Evolutionary conservation across 1,140 invertebrate species (phyloP).

Genomic region (Bombus haemorrhoidalis): DNA sequence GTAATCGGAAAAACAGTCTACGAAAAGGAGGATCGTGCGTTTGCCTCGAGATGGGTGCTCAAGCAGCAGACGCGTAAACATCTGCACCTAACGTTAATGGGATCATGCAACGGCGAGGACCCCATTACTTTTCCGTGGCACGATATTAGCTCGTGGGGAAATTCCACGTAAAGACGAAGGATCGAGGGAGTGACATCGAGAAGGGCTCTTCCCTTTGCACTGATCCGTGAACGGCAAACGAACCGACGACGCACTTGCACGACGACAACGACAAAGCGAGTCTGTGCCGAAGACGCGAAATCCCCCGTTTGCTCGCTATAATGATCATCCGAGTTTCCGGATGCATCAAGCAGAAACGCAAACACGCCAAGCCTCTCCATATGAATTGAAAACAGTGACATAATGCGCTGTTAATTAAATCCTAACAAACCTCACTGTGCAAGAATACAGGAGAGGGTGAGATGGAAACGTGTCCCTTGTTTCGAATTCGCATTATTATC

Average conservation of each 20-base stretch:
- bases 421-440: not conserved
- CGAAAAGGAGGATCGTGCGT: not conserved
- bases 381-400: slow-evolving; percentile 63
- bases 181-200: not conserved
- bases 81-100: slow-evolving; percentile 26
- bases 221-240: slow-evolving; percentile 40
- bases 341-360: not conserved
- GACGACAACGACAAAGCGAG: not conserved
- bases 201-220: slow-evolving; percentile 10
- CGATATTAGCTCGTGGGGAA: not conserved
- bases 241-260: slow-evolving; percentile 2
- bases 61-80: not conserved
- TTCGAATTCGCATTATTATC: not conserved
- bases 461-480: not conserved
- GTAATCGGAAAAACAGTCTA: not conserved
- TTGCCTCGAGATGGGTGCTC: not conserved
- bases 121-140: slow-evolving; percentile 5
- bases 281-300: not conserved
- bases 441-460: not conserved
- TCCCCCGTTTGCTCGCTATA: not conserved
- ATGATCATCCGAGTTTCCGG: not conserved
- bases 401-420: slow-evolving; percentile 61
- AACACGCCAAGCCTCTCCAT: not conserved
- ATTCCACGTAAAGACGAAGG: not conserved
- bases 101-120: not conserved